Evolutionary conservation across 2,797 vertebrate genomes (phyloP).

Genomic region (Gambusia yucatana): DNA sequence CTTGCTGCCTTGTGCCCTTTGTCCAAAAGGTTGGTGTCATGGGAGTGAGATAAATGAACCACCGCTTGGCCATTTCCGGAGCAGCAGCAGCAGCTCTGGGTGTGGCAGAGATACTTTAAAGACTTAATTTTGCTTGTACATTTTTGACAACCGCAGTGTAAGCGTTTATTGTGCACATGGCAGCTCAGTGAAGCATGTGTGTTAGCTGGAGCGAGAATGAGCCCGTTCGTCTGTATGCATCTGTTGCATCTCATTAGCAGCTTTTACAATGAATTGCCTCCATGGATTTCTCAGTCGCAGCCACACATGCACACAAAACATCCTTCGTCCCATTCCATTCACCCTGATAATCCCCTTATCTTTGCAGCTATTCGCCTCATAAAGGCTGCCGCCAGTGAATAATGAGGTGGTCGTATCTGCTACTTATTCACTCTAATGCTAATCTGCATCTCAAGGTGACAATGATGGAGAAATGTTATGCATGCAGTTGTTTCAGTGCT

Average conservation of each 20-base stretch:
- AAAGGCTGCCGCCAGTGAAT: slow-evolving; percentile 59
- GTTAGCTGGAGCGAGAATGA: slow-evolving; percentile 2
- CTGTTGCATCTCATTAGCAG: slow-evolving; percentile 71
- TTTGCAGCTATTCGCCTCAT: slow-evolving; percentile 63
- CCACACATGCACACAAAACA: slow-evolving; percentile 9
- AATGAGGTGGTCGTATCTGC: slow-evolving; percentile 59
- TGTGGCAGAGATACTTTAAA: slow-evolving; percentile 18
- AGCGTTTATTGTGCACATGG: neutral
- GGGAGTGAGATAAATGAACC: slow-evolving; percentile 53
- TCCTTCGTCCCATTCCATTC: slow-evolving; percentile 50
- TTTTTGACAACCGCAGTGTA: slow-evolving; percentile 8
- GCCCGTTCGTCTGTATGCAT: slow-evolving; percentile 40
- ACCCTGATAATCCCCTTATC: slow-evolving; percentile 71
- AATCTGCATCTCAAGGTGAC: slow-evolving; percentile 70
- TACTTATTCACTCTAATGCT: slow-evolving; percentile 50
- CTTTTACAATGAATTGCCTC: slow-evolving; percentile 49
- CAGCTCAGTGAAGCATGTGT: neutral
- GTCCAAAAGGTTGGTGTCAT: slow-evolving; percentile 50
- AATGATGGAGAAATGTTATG: slow-evolving; percentile 42
- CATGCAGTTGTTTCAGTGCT: slow-evolving; percentile 4
- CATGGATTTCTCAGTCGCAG: slow-evolving; percentile 19
- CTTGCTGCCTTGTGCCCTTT: slow-evolving; percentile 34
- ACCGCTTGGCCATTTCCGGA: slow-evolving; percentile 26
- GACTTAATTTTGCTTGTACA: neutral
- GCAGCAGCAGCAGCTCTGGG: slow-evolving; percentile 16